Conservation (phyloP, 2,113 vertebrate species). For the Neogale vison region DNA sequence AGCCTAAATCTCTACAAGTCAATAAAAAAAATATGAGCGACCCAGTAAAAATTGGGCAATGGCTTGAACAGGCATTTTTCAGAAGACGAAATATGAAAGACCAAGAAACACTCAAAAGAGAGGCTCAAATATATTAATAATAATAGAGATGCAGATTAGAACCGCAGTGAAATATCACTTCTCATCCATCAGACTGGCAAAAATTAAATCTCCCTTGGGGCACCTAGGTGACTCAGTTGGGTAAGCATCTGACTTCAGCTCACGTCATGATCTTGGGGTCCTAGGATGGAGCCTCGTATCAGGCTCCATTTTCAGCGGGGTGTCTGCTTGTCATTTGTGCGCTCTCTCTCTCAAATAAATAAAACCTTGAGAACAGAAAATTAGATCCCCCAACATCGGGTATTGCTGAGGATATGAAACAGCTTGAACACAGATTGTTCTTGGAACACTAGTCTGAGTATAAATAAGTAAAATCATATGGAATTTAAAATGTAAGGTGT, state of each 20-base stretch:
- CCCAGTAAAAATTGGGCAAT: background rate
- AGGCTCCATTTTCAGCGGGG: no score
- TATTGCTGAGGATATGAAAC: background rate
- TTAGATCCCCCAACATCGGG: background rate
- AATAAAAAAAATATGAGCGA: background rate
- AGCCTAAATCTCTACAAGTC: background rate
- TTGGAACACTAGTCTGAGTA: background rate
- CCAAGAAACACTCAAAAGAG: background rate
- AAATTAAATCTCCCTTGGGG: background rate
- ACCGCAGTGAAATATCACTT: background rate
- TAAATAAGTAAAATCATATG: background rate
- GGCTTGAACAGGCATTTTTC: background rate
- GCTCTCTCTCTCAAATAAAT: background rate
- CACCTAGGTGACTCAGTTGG: background rate
- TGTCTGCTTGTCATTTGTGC: background rate
- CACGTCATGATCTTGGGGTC: background rate
- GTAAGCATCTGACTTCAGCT: background rate
- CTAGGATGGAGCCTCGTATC: background rate
- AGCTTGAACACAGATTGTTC: background rate
- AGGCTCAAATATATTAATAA: background rate
- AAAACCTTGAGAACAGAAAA: background rate
- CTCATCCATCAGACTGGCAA: background rate
- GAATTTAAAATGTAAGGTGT: conserved; percentile 3
- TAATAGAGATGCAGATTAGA: conserved; percentile 2
- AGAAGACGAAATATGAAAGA: background rate